A percentile compares a stretch with the other conserved stretches of the same genome.
These are phyloP conservation scores for Rhagium mordax DNA, from an alignment of 2,888 invertebrate species.

Conservation along the genomic window DNA sequence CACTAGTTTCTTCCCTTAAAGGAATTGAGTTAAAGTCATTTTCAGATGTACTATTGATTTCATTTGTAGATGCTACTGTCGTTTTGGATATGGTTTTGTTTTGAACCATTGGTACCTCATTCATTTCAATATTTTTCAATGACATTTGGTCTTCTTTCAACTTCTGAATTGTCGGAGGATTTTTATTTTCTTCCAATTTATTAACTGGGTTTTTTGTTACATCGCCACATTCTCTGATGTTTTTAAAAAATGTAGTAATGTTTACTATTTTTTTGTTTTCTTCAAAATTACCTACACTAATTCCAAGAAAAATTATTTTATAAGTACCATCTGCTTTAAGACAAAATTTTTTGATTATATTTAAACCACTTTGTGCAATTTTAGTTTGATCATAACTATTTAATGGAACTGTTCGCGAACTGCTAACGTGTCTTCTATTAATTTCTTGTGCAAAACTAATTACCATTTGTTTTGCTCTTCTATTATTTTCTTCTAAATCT, in stretches of 20 bases:
- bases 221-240: constrained; percentile 23
- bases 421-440: constrained; percentile 73
- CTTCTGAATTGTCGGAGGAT: neutral
- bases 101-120: neutral
- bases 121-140: neutral
- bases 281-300: constrained; percentile 88
- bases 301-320: constrained; percentile 79
- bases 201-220: neutral
- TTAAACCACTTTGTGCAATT: constrained; percentile 78
- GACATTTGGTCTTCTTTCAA: neutral
- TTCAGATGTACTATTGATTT: neutral
- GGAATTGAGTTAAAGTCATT: neutral
- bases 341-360: constrained; percentile 76
- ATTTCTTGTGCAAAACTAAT: constrained; percentile 79
- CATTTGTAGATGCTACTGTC: constrained; percentile 18
- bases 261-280: constrained; percentile 72
- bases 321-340: constrained; percentile 61
- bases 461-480: constrained; percentile 85
- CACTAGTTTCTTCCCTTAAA: neutral
- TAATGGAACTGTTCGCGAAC: constrained; percentile 77
- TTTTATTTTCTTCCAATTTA: neutral
- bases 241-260: constrained; percentile 61
- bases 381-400: constrained; percentile 78
- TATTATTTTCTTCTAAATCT: constrained; percentile 86
- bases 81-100: neutral